Evolutionary conservation across 2,113 vertebrate species (phyloP), one percentile per base, ranked within the genome.

Genomic region (Lota lota): DNA sequence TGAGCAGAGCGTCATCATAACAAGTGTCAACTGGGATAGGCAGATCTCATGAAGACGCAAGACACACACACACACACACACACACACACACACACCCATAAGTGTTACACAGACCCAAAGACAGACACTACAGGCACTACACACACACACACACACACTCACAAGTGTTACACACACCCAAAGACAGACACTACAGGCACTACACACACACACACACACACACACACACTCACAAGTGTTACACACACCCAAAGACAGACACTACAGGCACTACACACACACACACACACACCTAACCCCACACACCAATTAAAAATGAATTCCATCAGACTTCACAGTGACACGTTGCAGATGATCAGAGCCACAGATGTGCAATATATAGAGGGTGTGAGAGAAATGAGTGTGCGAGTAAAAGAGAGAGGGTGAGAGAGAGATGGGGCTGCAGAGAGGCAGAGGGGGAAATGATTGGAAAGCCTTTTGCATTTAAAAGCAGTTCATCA

Each of bases 401-500:
- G 53, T 2, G 53, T n/a, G 17, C n/a, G 53, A 18, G 53, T 5
- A 3, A 18, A 16, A 18, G 53, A 18, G 53, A 0, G 53, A 18
- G 53, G 4, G 16, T 5, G 16, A 18, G 53, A 18, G 53, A 18
- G 53, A 18, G 53, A 18, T 17, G 53, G 53, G 16, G 16, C 16
- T 17, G 53, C 3, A 7, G 17, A 7, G 15, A 7, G 17, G 53
- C 16, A 56, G 17, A 5, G 53, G 16, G 69, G 75, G 72, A 75
- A 81, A 79, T 72, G 28, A 87, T 71, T 77, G 69, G 7, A 5
- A 63, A 74, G 76, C 78, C 40, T 47, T 88, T 82, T 84, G 84
- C 82, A 79, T 88, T 84, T 81, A 76, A 84, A 85, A 89, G 84
- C 72, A 76, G 77, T 58, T 67, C 70, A 87, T 92, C 67, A 84